A percentile compares a stretch with the other conserved stretches of the same genome.
phyloP scores from a whole-genome alignment of 2,113 vertebrate genomes.

The Diphyllodes magnificus region DNA sequence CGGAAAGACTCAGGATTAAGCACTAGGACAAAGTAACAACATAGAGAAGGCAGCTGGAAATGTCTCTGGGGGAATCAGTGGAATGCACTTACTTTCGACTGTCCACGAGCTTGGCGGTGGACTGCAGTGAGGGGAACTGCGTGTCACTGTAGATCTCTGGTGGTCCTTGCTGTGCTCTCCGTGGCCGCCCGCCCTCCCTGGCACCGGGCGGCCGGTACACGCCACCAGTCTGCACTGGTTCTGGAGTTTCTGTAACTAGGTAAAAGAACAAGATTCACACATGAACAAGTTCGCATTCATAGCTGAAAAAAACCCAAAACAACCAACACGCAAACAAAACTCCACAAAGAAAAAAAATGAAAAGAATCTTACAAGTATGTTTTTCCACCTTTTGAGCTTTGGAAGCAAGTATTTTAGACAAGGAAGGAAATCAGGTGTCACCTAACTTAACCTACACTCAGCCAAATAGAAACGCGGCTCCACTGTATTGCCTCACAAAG shows the following conservation, averaged over 20 bases:
- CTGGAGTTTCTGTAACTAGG: conserved; percentile 78
- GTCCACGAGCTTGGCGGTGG: conserved; percentile 94
- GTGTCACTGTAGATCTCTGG: conserved; percentile 93
- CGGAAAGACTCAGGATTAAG: not conserved
- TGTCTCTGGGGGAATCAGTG: not conserved
- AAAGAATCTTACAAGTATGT: not conserved
- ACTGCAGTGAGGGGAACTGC: conserved; percentile 92
- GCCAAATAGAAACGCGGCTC: not conserved
- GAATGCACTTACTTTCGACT: conserved; percentile 86
- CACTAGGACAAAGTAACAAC: not conserved
- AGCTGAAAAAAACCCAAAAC: not conserved
- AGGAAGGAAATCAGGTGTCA: not conserved
- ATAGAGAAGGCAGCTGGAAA: not conserved
- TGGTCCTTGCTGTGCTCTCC: conserved; percentile 83
- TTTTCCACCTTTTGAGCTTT: not conserved
- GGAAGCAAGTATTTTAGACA: not conserved
- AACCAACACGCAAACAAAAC: not conserved
- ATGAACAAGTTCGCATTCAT: not conserved
- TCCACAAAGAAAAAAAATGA: not conserved
- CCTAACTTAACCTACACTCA: not conserved
- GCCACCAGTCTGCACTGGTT: conserved; percentile 80
- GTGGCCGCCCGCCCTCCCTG: conserved; percentile 75
- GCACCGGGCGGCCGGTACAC: conserved; percentile 96
- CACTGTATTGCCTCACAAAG: not conserved
- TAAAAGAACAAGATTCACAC: not conserved